These are phyloP conservation scores for Drosophila picticornis DNA, from an alignment of 2,888 invertebrate genomes.

Conservation along the genomic window DNA sequence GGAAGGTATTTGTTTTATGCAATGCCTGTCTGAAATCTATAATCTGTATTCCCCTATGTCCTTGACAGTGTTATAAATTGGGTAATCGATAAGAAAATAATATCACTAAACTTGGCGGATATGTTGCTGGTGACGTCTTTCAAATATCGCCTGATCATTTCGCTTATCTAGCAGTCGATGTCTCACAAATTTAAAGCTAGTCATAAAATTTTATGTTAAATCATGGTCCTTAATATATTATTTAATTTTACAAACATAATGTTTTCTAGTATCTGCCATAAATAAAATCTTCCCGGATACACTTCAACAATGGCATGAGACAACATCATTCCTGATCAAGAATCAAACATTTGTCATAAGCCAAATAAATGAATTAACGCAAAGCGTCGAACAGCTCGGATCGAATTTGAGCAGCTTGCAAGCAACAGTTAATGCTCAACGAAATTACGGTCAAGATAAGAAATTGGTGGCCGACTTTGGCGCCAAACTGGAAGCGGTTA, in stretches of 20 bases:
- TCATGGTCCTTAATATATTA: background rate
- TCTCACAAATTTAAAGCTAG: background rate
- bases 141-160: background rate
- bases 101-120: background rate
- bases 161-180: background rate
- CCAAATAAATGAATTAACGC: conserved; percentile 87
- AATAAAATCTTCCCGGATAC: conserved; percentile 90
- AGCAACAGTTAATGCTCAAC: conserved; percentile 73
- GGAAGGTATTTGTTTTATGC: background rate
- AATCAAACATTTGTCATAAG: conserved; percentile 88
- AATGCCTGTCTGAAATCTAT: background rate
- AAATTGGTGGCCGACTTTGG: conserved; percentile 84
- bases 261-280: conserved; percentile 87
- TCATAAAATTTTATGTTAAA: background rate
- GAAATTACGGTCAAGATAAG: conserved; percentile 82
- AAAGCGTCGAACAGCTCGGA: conserved; percentile 86
- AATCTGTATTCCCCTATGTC: background rate
- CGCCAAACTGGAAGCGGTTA: conserved; percentile 84
- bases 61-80: background rate
- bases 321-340: conserved; percentile 88
- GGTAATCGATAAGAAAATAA: background rate
- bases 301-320: conserved; percentile 90
- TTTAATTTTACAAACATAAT: background rate
- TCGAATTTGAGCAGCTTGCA: conserved; percentile 84
- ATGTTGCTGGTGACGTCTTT: background rate